phyloP scores from a whole-genome alignment of 2,113 vertebrate species.

The Chionomys nivalis region DNA sequence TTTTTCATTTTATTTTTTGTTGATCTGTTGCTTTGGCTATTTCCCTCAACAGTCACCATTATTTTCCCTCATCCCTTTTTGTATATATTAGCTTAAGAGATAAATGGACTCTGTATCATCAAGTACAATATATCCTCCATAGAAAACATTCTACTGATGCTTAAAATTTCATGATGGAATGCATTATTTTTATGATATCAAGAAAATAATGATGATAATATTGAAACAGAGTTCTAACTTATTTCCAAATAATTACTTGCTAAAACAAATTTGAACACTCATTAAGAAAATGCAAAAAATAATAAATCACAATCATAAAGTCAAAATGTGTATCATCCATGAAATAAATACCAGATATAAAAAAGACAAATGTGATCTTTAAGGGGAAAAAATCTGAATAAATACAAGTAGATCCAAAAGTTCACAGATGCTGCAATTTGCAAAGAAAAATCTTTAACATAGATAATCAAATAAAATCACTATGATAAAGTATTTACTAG shows the following conservation, averaged over 20 bases:
- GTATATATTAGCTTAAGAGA: not conserved
- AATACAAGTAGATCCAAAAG: not conserved
- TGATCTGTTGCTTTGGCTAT: not conserved
- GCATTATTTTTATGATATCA: not conserved
- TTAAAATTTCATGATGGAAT: not conserved
- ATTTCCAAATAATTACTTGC: not conserved
- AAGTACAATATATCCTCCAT: not conserved
- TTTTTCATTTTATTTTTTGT: not conserved
- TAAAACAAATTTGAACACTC: not conserved
- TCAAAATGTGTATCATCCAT: not conserved
- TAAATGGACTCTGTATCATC: not conserved
- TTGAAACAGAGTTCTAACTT: not conserved
- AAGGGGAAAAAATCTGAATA: not conserved
- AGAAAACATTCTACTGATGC: not conserved
- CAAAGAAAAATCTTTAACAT: not conserved
- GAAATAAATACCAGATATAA: not conserved
- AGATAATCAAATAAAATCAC: not conserved
- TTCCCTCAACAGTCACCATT: not conserved
- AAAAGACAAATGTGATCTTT: not conserved
- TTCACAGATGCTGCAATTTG: not conserved
- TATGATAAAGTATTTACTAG: not conserved
- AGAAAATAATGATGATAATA: not conserved
- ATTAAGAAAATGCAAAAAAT: not conserved
- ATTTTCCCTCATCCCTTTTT: not conserved
- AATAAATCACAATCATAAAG: not conserved